Base-by-base conservation (phyloP, 64 coral and sea anemone species). In the Stylophora pistillata region DNA sequence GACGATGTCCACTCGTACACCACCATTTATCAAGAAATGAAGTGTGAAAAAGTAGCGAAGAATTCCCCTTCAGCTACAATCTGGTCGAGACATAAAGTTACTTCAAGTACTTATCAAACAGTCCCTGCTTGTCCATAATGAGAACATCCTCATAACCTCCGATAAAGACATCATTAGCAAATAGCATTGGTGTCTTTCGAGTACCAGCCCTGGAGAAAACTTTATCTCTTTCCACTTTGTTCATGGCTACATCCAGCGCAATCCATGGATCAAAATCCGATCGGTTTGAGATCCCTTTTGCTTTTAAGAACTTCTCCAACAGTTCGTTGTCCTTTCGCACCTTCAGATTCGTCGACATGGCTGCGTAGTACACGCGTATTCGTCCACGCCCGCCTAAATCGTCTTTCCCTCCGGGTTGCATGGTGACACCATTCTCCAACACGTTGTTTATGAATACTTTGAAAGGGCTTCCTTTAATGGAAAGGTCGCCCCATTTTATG, bases 391-490 rank as follows among this genome's bases (percentile, higher is more conserved):
- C 91, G 56, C 74, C 76, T 18, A 90, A 58, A 32, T 87, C 85
- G 15, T 60, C 55, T 14, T 63, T 75, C 17, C 56, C 87, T 26
- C 73, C 77, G 55, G 82, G 15, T 17, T 25, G 32, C 77, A 53
- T 74, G 29, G 54, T 33, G 5, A 34, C 54, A 34, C 73, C 77
- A 12, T 93, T 88, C 27, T 82, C 62, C 31, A 66, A 88, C 13
- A 95, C 90, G 56, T 99, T 91, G 69, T 95, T 95, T 47, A 99
- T 95, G 55, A 88, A 90, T 17, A 99, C 97, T 17, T 88, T 90
- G 78, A 93, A 99, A 13, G 93, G 97, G 52, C 93, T 95, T 85
- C 93, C 97, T 23, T 65, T 91, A 4, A 99, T 87, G 15, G 79
- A 63, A 11, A 88, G 72, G 64, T 95, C 90, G 25, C 97, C 97